Evolutionary conservation across 1,140 invertebrate genomes (phyloP), one percentile per base, ranked within the genome.

Genomic region (Adelges cooleyi): DNA sequence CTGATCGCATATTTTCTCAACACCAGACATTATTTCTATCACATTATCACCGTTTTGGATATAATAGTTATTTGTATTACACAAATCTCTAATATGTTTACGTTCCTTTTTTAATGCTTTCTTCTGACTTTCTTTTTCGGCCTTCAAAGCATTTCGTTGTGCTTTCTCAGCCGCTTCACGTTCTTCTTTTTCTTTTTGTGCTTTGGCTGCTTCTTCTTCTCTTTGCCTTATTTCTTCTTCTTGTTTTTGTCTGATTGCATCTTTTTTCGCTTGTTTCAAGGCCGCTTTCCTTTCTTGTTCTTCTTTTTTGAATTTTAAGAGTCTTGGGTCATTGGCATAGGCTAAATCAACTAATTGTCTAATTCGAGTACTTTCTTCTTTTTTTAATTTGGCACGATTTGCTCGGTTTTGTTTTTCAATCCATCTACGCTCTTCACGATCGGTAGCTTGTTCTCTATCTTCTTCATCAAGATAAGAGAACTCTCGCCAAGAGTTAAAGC

Each of bases 391-490:
- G 13, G 87, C 84, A 46, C 95, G 77, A 15, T 87, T 90, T 11
- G 81, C 85, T 80, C 95, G 96, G 73, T 98, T 99, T 73, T 95
- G 90, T 77, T 96, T 98, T 72, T 99, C 95, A 71, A 98, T 97
- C 87, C 91, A 97, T 66, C 91, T 84, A 23, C 95, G 80, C 78
- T 97, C 95, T 70, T 97, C 94, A 1, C 95, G 84, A 77, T 90
- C 93, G 76, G 94, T 87, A 3, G 94, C 96, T 73, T 92, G 94
- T 73, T 97, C 93, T 75, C 98, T 98, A 70, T 98, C 95, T 74
- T 98, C 96, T 77, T 98, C 94, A 76, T 99, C 96, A 65, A 97
- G 76, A 75, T 99, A 99, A n/a, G 95, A 98, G 79, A 89, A 99
- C 72, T 99, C 96, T 69, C 96, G 80, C 96, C 96, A 99, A 0